Evolutionary conservation across 2,888 invertebrate species (phyloP).

Genomic region (Metallyticus violacea): DNA sequence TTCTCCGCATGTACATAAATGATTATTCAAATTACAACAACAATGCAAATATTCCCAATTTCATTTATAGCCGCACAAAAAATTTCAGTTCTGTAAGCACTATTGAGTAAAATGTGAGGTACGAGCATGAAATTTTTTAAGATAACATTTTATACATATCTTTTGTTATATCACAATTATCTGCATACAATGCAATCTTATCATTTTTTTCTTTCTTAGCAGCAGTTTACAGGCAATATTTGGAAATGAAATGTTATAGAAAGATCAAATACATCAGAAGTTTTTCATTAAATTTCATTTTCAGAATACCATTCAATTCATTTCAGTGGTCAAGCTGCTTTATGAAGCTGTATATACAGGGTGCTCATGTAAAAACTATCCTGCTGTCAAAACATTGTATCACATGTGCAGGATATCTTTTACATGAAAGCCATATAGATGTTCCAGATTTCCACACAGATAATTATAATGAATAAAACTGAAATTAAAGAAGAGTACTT

Average conservation of each 20-base stretch:
- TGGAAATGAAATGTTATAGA: too few species aligned
- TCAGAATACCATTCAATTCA: neutral
- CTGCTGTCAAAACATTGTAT: too few species aligned
- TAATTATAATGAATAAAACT: neutral
- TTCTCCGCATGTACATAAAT: slow-evolving; percentile 24
- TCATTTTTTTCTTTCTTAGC: too few species aligned
- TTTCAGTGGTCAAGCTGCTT: neutral
- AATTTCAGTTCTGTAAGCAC: too few species aligned
- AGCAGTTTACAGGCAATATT: neutral
- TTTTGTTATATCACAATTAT: neutral
- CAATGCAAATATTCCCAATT: neutral
- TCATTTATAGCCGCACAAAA: neutral
- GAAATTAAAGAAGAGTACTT: neutral
- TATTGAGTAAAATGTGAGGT: too few species aligned
- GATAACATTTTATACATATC: too few species aligned
- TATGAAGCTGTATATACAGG: neutral
- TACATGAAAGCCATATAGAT: too few species aligned
- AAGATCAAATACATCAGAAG: too few species aligned
- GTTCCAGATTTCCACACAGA: neutral
- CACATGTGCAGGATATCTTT: too few species aligned
- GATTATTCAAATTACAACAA: slow-evolving; percentile 19
- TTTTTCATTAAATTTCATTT: neutral
- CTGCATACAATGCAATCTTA: neutral
- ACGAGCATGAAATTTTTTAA: too few species aligned
- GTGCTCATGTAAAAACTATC: too few species aligned